Evolutionary conservation across 2,797 vertebrate species (phyloP).

Genomic region (Pangasius krempfi): DNA sequence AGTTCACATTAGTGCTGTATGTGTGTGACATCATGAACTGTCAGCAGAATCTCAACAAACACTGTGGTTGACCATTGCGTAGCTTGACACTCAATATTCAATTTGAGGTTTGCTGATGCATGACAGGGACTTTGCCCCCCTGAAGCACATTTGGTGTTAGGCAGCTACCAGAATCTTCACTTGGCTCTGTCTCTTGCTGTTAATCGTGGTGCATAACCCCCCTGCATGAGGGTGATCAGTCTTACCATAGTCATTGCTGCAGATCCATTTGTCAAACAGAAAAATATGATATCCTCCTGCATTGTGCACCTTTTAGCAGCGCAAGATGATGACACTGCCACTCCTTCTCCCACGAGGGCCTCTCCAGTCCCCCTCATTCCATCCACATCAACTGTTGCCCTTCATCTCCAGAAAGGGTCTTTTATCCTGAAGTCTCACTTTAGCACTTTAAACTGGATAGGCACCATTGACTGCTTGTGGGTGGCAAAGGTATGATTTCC

Average conservation of each 20-base stretch:
- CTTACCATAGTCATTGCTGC: slow-evolving; percentile 69
- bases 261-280: slow-evolving; percentile 81
- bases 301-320: slow-evolving; percentile 82
- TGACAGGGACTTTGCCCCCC: neutral
- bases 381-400: slow-evolving; percentile 72
- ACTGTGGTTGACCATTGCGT: neutral
- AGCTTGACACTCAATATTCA: neutral
- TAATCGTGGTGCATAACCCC: neutral
- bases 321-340: slow-evolving; percentile 76
- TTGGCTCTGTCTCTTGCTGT: neutral
- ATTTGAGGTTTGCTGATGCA: slow-evolving; percentile 1
- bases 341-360: slow-evolving; percentile 74
- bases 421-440: slow-evolving; percentile 78
- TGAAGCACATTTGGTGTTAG: neutral
- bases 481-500: slow-evolving; percentile 80
- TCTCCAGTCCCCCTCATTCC: slow-evolving; percentile 63
- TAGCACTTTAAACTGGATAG: slow-evolving; percentile 80
- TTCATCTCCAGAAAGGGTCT: slow-evolving; percentile 74
- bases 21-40: neutral
- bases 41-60: slow-evolving; percentile 13
- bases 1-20: neutral
- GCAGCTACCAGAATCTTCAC: neutral
- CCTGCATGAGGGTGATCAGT: slow-evolving; percentile 53
- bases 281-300: slow-evolving; percentile 74
- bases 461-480: slow-evolving; percentile 78